Evolutionary conservation across 2,113 vertebrate species (phyloP).

Genomic region (Rhodinocichla rosea): DNA sequence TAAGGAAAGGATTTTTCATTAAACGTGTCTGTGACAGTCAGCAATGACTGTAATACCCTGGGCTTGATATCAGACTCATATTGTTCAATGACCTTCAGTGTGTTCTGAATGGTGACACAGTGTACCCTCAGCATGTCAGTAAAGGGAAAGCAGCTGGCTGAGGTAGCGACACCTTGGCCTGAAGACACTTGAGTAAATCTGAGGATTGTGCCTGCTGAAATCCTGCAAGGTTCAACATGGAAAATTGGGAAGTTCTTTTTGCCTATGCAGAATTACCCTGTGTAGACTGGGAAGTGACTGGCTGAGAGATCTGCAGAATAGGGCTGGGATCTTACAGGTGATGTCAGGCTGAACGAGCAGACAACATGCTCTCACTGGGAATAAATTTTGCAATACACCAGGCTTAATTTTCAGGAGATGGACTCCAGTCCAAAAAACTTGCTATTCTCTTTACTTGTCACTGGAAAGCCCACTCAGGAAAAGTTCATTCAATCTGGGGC

Average conservation of each 20-base stretch:
- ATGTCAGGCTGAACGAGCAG: neutral
- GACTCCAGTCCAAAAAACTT: neutral
- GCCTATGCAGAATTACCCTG: neutral
- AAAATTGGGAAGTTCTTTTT: neutral
- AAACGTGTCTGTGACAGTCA: neutral
- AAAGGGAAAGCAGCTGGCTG: neutral
- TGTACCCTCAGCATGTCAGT: neutral
- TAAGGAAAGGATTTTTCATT: too few species aligned
- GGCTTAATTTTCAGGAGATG: neutral
- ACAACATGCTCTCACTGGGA: neutral
- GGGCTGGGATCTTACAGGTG: neutral
- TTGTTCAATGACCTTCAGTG: neutral
- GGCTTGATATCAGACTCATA: neutral
- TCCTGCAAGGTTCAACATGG: neutral
- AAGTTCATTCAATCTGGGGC: neutral
- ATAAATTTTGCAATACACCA: neutral
- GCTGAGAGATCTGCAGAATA: neutral
- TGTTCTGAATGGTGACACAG: neutral
- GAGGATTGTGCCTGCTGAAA: neutral
- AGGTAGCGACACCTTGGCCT: neutral
- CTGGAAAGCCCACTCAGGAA: neutral
- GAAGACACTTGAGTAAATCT: neutral
- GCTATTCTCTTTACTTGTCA: neutral
- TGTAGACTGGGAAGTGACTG: neutral
- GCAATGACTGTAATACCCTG: neutral